Base-by-base conservation (phyloP, 2,888 invertebrate genomes). In the Prosopocoilus inquinatus region DNA sequence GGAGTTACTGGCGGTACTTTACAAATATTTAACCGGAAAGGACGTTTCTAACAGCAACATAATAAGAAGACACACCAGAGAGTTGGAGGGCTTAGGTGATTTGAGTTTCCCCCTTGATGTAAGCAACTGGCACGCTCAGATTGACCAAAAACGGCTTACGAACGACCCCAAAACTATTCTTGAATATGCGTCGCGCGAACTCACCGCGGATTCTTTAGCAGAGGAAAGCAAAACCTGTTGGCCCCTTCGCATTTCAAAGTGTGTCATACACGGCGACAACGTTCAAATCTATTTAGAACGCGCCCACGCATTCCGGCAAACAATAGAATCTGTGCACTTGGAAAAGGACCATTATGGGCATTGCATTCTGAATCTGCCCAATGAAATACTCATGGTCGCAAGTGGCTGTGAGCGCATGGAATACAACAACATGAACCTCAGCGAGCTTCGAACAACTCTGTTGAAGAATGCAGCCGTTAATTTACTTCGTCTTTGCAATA, bases 51-150 rank as follows among this genome's bases (percentile, higher is more conserved):
- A 50, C 9, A 50, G 46, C n/a, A 50, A 50, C 13, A 68, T 81
- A 32, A 75, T 88, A 35, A 84, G 84, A 73, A 80, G 80, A 66
- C 85, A 88, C 66, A 79, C 74, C 1, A 82, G 82, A 61, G 81
- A 84, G 62, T 72, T 87, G 4, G 69, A 76, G 51, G 70, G 71
- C 35, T 72, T 79, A 41, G 89, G 89, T 7, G 90, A 90, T 60
- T 74, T 87, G 3, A 86, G 85, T 76, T 86, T 88, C 73, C 82
- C 85, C 8, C 73, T 79, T 53, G 78, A 78, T 46, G 65, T 80
- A 15, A 77, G 80, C 64, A 81, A 82, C 49, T 89, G 89, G 89
- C 75, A 78, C 51, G 77, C 75, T 59, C 20, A 28, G 20, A 28
- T 72, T 76, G 59, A 65, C 78, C 48, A 56, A 46, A 47, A 16